Base-by-base conservation (phyloP, 2,888 invertebrate species). In the Melinaea marsaeus region DNA sequence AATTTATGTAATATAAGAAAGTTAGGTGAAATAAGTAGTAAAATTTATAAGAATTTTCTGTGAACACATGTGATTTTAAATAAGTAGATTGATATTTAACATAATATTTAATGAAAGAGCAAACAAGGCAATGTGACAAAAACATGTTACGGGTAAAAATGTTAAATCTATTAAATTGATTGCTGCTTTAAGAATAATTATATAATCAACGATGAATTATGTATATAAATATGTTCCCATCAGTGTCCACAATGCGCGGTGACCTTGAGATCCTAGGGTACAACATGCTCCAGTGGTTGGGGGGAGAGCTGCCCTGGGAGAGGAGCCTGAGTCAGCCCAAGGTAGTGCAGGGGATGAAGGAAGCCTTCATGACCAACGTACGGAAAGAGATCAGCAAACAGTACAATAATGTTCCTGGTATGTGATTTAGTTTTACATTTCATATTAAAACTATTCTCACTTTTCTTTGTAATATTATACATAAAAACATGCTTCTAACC, bases 261-360 rank as follows among this genome's bases (percentile, higher is more conserved):
- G 99, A 99, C 85, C 87, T 99, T 22, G 99, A 99, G 90, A 97
- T 98, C 71, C 92, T 99, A 4, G 97, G 94, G 1, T 99, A 97
- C 83, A 99, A 99, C 86, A 91, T 99, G 80, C 92, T 99, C 54
- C 96, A 97, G 76, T 99, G 99, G 99, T 78, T 97, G 54, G 94
- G 94, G 34, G 95, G 95, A 0, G 90, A 91, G 67, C 87, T 99
- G 70, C 98, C 98, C 0, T 99, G 98, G 98, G 95, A 96, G 77
- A 92, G 92, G 57, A 86, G 92, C 7, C 84, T 96, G 13, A 86
- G 91, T 32, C 90, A 92, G 69, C 93, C 94, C 0, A 80, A 85
- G 37, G 84, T 84, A 0, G 95, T 95, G 0, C 95, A 96, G 73
- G 90, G 91, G 66, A 86, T 92, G 71, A 96, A 96, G 78, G 94